A percentile compares a stretch with the other conserved stretches of the same genome.
These are phyloP conservation scores for Centropus unirufus DNA, from an alignment of 2,113 vertebrate species.

Conservation along the genomic window DNA sequence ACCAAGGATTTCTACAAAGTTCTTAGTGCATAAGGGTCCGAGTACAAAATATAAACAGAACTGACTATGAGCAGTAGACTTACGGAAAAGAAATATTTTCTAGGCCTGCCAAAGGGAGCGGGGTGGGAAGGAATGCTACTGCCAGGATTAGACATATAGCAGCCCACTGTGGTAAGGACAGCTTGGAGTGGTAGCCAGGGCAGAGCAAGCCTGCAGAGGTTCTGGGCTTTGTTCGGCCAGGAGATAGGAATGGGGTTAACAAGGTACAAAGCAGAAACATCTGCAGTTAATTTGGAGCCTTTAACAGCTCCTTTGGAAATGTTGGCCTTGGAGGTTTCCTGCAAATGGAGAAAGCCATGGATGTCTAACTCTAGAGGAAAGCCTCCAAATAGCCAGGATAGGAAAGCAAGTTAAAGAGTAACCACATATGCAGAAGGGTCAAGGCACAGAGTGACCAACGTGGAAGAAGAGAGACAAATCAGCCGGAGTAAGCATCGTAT, in stretches of 20 bases:
- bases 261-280: not conserved
- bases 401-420: not conserved
- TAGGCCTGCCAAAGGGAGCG: not conserved
- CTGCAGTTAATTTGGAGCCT: not conserved
- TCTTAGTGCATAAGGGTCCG: not conserved
- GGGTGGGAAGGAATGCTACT: not conserved
- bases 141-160: not conserved
- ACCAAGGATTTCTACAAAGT: not conserved
- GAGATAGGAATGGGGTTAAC: not conserved
- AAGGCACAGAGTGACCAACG: not conserved
- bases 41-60: rapidly evolving
- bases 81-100: not conserved
- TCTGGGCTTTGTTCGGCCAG: not conserved
- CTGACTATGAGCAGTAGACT: not conserved
- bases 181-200: not conserved
- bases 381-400: not conserved
- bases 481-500: not conserved
- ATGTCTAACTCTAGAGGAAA: not conserved
- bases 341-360: not conserved
- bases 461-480: not conserved
- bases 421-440: not conserved
- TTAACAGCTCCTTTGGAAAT: not conserved
- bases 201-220: not conserved
- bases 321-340: not conserved
- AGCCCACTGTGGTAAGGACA: not conserved